Evolutionary conservation across 2,113 vertebrate species (phyloP).

Genomic region (Piprites chloris): DNA sequence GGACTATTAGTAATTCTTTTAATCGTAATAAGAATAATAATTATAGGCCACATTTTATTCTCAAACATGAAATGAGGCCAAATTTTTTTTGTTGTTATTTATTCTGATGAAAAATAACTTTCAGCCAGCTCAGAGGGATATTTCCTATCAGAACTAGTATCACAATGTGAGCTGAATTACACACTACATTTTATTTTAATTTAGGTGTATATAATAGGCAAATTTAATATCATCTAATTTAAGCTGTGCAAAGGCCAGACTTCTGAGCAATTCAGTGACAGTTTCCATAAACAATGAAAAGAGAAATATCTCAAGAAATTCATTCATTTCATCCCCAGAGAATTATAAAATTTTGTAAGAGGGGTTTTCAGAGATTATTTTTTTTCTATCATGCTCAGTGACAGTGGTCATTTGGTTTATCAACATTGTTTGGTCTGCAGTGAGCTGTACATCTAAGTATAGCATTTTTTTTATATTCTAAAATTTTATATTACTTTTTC

Average conservation of each 20-base stretch:
- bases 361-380: not conserved
- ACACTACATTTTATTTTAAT: not conserved
- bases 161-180: not conserved
- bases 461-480: not conserved
- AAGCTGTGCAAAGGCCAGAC: not conserved
- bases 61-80: fast-evolving
- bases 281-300: not conserved
- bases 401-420: not conserved
- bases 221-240: not conserved
- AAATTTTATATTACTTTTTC: not conserved
- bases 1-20: not conserved
- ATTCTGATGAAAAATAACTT: not conserved
- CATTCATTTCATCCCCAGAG: fast-evolving
- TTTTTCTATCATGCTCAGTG: not conserved
- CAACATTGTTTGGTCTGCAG: not conserved
- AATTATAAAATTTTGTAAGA: not conserved
- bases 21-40: not conserved
- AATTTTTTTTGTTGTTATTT: not conserved
- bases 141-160: not conserved
- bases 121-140: not conserved
- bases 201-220: not conserved
- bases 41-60: not conserved
- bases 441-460: not conserved
- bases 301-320: not conserved
- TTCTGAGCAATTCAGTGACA: not conserved